Conservation (phyloP, 2,888 invertebrate species). For the Leucophora obtusa region DNA sequence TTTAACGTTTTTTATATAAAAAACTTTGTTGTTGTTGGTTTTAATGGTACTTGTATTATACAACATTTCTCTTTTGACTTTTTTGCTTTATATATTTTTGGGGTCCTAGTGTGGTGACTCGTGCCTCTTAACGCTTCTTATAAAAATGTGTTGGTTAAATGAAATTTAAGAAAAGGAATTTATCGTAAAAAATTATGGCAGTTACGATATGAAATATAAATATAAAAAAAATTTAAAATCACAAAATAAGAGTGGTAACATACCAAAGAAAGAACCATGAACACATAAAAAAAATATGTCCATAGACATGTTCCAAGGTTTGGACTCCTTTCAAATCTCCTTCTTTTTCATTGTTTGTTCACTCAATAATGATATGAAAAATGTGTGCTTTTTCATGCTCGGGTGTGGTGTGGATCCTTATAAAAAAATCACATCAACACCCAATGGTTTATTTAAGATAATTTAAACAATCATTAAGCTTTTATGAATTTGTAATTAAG, state of each 20-base stretch:
- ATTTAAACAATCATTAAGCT: conserved; percentile 45
- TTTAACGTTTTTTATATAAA: conserved; percentile 26
- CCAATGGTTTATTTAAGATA: conserved; percentile 47
- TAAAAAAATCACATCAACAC: conserved; percentile 3
- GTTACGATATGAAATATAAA: conserved; percentile 30
- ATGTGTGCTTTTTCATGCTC: conserved; percentile 34
- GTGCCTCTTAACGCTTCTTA: conserved; percentile 45
- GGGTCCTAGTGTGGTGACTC: conserved; percentile 47
- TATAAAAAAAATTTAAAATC: not conserved
- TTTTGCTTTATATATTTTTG: conserved; percentile 16
- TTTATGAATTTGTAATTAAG: conserved; percentile 54
- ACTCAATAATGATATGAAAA: conserved; percentile 54
- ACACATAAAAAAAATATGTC: conserved; percentile 12
- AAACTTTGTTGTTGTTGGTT: conserved; percentile 14
- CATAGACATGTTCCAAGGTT: not conserved
- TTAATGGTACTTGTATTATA: conserved; percentile 27
- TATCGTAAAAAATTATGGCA: conserved; percentile 53
- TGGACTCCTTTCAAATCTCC: conserved; percentile 32
- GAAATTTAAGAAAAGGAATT: conserved; percentile 18
- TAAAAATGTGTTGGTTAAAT: not conserved
- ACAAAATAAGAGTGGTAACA: not conserved
- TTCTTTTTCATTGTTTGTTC: conserved; percentile 44
- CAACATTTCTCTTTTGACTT: conserved; percentile 29
- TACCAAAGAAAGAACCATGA: conserved; percentile 15
- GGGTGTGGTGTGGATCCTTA: not conserved